Evolutionary conservation across 2,888 invertebrate genomes (phyloP), one percentile per base, ranked within the genome.

Genomic region (Neocrepidodera transversa): DNA sequence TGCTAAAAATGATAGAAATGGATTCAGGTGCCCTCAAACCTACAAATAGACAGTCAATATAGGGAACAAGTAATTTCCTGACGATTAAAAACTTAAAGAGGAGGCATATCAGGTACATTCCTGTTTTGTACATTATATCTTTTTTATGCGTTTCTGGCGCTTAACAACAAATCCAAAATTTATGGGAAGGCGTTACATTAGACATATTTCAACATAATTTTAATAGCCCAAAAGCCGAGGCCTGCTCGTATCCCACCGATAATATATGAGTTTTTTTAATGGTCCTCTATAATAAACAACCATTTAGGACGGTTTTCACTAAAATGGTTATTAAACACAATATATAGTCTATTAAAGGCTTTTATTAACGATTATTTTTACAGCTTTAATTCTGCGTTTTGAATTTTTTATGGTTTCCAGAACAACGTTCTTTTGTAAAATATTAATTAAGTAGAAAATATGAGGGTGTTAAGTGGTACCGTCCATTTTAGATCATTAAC

Each of bases 261-360:
- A 74, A 75, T 76, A 75, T 74, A 76, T 76, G 74, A 71, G 71
- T 61, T 74, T 51, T 48, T 60, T 73, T 74, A 75, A 76, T 76
- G 74, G 73, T 72, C 71, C 73, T 32, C 47, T 75, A 76, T 76
- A 76, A 74, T 76, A 74, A 73, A 75, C 73, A 75, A 70, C 74
- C 74, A 73, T 75, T 60, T 74, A 68, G 71, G 68, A 65, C 64
- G 67, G 68, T 74, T 73, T 74, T 69, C 69, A 72, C 72, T 72
- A 71, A 74, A 75, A 70, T 64, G 74, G 72, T 70, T 70, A 70
- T 69, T 70, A 69, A 69, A 67, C 64, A 68, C 61, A 60, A 51
- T 51, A 56, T 60, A 60, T 56, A 35, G 52, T 52, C 56, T 52
- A 40, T 56, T 56, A 60, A 60, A 48, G 55, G 48, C 60, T 43